Percentiles rank a stretch among this genome's conserved stretches.
These are phyloP conservation scores for Leptobrachium leishanense DNA, from an alignment of 2,113 vertebrate species.

Conservation along the genomic window DNA sequence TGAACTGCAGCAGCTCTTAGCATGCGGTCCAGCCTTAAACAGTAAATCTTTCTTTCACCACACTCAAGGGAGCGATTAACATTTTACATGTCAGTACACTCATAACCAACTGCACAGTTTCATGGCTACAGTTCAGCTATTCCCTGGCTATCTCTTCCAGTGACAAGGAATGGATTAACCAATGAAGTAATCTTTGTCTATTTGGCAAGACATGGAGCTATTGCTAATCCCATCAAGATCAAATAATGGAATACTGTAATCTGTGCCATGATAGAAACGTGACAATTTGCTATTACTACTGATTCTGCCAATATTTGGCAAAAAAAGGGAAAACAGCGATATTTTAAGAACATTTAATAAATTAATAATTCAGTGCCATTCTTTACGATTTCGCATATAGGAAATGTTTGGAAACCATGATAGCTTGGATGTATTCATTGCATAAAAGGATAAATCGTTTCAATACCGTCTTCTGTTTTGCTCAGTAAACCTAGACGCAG, in stretches of 20 bases:
- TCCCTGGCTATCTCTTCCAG: slow-evolving; percentile 32
- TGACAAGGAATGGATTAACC: slow-evolving; percentile 25
- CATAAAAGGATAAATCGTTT: no score
- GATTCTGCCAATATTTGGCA: background rate
- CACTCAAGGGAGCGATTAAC: slow-evolving; percentile 47
- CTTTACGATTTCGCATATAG: background rate
- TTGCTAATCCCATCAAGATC: slow-evolving; percentile 45
- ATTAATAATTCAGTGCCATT: slow-evolving; percentile 3
- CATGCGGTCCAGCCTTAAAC: slow-evolving; percentile 45
- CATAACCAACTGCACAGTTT: slow-evolving; percentile 47
- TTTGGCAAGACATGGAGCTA: slow-evolving; percentile 44
- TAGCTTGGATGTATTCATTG: no score
- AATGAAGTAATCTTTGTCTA: slow-evolving; percentile 35
- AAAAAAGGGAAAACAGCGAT: slow-evolving; percentile 16
- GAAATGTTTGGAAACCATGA: background rate
- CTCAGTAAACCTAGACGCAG: no score
- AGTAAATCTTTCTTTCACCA: slow-evolving; percentile 50
- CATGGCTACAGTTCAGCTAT: slow-evolving; percentile 49
- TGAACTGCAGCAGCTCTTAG: slow-evolving; percentile 45
- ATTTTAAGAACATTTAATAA: slow-evolving; percentile 25
- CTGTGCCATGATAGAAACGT: slow-evolving; percentile 36
- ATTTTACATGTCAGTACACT: slow-evolving; percentile 50
- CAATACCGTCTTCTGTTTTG: no score
- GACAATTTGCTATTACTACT: slow-evolving; percentile 13
- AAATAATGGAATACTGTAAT: slow-evolving; percentile 45